These are phyloP conservation scores for Macrocentrus cingulum DNA, from an alignment of 1,140 invertebrate genomes.

Conservation along the genomic window DNA sequence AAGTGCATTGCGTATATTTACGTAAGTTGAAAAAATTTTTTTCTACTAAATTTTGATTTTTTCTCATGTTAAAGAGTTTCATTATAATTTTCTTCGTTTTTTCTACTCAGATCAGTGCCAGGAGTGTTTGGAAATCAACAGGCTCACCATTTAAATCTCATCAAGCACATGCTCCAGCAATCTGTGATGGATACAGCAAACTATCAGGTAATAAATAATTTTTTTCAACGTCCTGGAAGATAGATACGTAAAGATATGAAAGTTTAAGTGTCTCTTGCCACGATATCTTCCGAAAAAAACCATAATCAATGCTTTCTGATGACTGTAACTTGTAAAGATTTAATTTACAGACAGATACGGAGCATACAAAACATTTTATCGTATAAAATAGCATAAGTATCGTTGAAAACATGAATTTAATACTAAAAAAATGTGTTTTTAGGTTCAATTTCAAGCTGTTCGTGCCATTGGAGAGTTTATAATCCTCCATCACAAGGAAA, in stretches of 20 bases:
- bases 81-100: conserved; percentile 27
- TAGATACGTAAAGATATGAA: conserved; percentile 45
- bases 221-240: conserved; percentile 35
- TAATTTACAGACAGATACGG: conserved; percentile 60
- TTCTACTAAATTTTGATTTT: conserved; percentile 12
- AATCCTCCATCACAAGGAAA: conserved; percentile 87
- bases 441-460: conserved; percentile 78
- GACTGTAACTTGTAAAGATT: conserved; percentile 56
- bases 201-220: conserved; percentile 61
- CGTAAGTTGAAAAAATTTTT: conserved; percentile 61
- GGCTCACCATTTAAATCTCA: conserved; percentile 85
- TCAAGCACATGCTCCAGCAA: conserved; percentile 91
- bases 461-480: conserved; percentile 89
- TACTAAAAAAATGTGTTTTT: conserved; percentile 20
- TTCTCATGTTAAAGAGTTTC: conserved; percentile 17
- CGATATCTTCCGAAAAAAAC: conserved; percentile 45
- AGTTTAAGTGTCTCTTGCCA: conserved; percentile 39
- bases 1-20: conserved; percentile 91
- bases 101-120: conserved; percentile 75
- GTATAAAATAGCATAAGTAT: too few species aligned
- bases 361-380: conserved; percentile 42
- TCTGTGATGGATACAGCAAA: conserved; percentile 72
- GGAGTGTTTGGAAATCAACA: conserved; percentile 97
- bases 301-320: conserved; percentile 49
- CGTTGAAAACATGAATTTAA: too few species aligned